Percentiles rank a stretch among this genome's conserved stretches.
These are phyloP conservation scores for Whitmania pigra DNA, from an alignment of 1,140 invertebrate genomes.

Conservation along the genomic window DNA sequence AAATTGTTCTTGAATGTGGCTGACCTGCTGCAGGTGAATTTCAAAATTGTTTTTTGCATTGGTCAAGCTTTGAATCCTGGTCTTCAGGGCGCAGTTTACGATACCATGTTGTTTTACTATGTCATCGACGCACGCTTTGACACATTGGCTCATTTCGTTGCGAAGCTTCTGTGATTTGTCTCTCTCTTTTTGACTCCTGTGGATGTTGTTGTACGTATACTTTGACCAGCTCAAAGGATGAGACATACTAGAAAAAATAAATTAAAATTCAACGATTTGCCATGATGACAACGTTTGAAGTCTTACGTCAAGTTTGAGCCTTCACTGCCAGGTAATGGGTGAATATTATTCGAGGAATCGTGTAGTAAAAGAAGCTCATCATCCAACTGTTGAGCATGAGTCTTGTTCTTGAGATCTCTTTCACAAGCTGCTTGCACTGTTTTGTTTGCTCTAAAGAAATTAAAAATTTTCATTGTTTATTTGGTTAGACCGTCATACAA, in stretches of 20 bases:
- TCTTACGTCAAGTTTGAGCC: slow-evolving; percentile 68
- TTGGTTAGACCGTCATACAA: background rate
- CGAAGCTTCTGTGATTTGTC: slow-evolving; percentile 65
- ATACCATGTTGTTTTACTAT: slow-evolving; percentile 83
- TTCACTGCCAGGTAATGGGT: slow-evolving; percentile 79
- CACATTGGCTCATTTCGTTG: slow-evolving; percentile 61
- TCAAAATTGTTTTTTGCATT: slow-evolving; percentile 60
- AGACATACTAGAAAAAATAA: slow-evolving; percentile 49
- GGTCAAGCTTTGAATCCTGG: slow-evolving; percentile 37
- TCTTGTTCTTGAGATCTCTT: slow-evolving; percentile 74
- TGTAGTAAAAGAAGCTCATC: slow-evolving; percentile 68
- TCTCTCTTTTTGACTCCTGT: slow-evolving; percentile 70
- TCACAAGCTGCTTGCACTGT: slow-evolving; percentile 64
- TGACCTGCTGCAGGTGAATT: slow-evolving; percentile 65
- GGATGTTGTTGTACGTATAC: slow-evolving; percentile 64
- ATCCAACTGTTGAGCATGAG: slow-evolving; percentile 72
- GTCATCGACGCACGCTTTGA: slow-evolving; percentile 65
- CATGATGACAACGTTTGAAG: too few species aligned
- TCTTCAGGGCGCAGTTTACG: slow-evolving; percentile 41
- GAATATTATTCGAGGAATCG: slow-evolving; percentile 68
- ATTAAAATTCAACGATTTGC: too few species aligned
- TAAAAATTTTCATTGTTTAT: background rate
- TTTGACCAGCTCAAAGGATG: slow-evolving; percentile 73
- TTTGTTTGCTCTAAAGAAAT: slow-evolving; percentile 35
- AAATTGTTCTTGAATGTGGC: background rate